phyloP scores from a whole-genome alignment of 2,888 invertebrate species.

The Agrochola lychnidis region DNA sequence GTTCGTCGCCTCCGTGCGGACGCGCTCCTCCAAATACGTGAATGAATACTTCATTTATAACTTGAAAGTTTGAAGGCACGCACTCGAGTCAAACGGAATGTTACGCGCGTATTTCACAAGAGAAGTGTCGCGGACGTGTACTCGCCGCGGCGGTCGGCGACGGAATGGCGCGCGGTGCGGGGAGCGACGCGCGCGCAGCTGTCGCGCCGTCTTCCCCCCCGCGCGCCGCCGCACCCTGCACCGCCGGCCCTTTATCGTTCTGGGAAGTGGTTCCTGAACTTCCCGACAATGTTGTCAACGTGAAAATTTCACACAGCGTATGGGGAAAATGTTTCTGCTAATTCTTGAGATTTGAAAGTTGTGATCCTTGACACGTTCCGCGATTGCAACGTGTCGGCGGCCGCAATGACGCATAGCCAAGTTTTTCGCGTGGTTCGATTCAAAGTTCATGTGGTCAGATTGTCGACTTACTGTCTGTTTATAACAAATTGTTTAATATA shows the following conservation, averaged over 20 bases:
- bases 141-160: constrained; percentile 76
- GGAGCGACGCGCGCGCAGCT: constrained; percentile 88
- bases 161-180: constrained; percentile 82
- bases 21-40: constrained; percentile 65
- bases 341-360: constrained; percentile 79
- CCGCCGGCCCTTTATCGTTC: constrained; percentile 88
- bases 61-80: constrained; percentile 76
- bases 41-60: constrained; percentile 70
- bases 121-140: constrained; percentile 69
- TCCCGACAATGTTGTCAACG: constrained; percentile 86
- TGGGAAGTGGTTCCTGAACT: constrained; percentile 91
- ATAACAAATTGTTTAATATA: constrained; percentile 12
- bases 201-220: constrained; percentile 82
- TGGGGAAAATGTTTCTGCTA: constrained; percentile 70
- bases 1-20: constrained; percentile 61
- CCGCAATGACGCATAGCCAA: constrained; percentile 78
- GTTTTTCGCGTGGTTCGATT: constrained; percentile 75
- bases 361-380: constrained; percentile 84
- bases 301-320: constrained; percentile 72
- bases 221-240: constrained; percentile 71
- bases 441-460: constrained; percentile 69
- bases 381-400: constrained; percentile 73
- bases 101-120: constrained; percentile 79
- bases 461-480: constrained; percentile 45
- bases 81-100: constrained; percentile 78